Percentiles rank a stretch among this genome's conserved stretches.
Evolutionary conservation across 2,888 invertebrate genomes (phyloP).

Genomic region (Microctonus aethiopoides): DNA sequence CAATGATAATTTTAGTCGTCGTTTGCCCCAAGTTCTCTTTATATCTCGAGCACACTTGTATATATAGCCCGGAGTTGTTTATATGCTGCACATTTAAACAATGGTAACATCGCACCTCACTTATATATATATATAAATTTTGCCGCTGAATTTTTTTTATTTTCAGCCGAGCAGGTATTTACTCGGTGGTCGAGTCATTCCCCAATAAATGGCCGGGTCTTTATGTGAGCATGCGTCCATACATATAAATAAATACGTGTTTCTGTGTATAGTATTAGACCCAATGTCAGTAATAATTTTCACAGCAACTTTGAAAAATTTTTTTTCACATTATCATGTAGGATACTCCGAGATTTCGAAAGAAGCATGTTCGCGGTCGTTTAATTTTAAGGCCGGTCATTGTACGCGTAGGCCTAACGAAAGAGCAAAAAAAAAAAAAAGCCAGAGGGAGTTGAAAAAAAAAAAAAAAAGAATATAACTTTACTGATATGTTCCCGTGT

Average conservation of each 20-base stretch:
- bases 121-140: conserved; percentile 35
- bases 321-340: neutral
- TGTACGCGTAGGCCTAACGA: conserved; percentile 36
- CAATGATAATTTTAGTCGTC: too few relatives aligned
- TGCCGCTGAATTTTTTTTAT: conserved; percentile 26
- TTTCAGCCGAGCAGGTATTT: conserved; percentile 9
- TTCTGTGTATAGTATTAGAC: neutral
- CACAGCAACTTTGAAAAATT: neutral
- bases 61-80: too few relatives aligned
- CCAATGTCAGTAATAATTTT: conserved; percentile 15
- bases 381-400: conserved; percentile 35
- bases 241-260: conserved; percentile 27
- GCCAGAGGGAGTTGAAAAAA: conserved; percentile 1
- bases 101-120: conserved; percentile 58
- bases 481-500: neutral
- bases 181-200: conserved; percentile 31
- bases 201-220: conserved; percentile 24
- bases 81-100: conserved; percentile 67
- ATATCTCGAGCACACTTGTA: too few relatives aligned
- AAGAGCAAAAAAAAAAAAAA: conserved; percentile 2
- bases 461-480: neutral
- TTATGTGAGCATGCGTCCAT: conserved; percentile 32
- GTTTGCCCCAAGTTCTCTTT: neutral
- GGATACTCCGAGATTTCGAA: neutral
- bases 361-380: neutral